Evolutionary conservation across 2,888 invertebrate genomes (phyloP), one percentile per base, ranked within the genome.

Genomic region (Ectropis crepuscularia): DNA sequence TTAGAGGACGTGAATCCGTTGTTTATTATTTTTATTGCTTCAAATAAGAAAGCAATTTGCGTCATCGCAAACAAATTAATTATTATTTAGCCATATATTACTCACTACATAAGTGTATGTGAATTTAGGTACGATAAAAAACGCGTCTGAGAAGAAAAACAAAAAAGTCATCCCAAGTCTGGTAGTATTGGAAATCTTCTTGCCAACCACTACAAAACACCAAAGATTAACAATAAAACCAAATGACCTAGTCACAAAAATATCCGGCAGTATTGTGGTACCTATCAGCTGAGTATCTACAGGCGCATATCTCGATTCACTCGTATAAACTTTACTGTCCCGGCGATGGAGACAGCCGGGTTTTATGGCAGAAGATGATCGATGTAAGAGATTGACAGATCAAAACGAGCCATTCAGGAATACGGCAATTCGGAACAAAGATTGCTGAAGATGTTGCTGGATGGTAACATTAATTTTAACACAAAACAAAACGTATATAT

Each of bases 341-440:
- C 46, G 47, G 49, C 45, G 38, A 49, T 58, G 39, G 57, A 58
- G 48, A 12, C 51, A 46, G 57, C 42, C 45, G 48, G 11, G 9
- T 47, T 59, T 63, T 63, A 63, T 41, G 58, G 46, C 53, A n/a
- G 45, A 38, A 63, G 43, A 59, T 63, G 63, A 63, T 63, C 54
- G 63, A 63, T 58, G 54, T 9, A 37, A 2, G 49, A 63, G 63
- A 59, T 63, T 54, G 58, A 50, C 63, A 45, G 54, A 61, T 51
- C 43, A 11, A 43, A 53, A 58, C 41, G 41, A 41, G 7, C 9
- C 7, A 41, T 41, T 41, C 41, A 41, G 41, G 41, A 41, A 41
- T 41, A 41, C 10, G 7, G 41, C 6, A 5, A 41, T 41, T 41
- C 0, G 41, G 41, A 41, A 6, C 41, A 41, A 9, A 7, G 6